These are phyloP conservation scores for Conus betulinus DNA, from an alignment of 1,140 invertebrate species.

Conservation along the genomic window DNA sequence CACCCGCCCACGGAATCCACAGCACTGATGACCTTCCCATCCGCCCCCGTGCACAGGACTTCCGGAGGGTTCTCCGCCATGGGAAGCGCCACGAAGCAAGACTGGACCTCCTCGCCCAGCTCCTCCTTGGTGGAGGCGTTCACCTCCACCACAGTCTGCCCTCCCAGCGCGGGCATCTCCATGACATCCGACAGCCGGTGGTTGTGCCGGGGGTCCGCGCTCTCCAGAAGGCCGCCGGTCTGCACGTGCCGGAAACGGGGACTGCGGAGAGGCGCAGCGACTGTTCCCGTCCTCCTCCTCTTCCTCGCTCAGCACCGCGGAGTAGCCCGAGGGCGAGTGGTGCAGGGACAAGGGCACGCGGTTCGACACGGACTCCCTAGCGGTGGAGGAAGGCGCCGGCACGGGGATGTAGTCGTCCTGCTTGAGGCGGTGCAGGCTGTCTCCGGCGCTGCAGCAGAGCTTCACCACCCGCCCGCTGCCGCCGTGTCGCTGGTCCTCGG, in stretches of 20 bases:
- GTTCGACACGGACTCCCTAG: not conserved
- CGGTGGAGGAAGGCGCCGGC: not conserved
- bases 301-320: constrained; percentile 22
- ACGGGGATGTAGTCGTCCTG: constrained; percentile 27
- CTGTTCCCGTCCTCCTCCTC: constrained; percentile 13
- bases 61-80: not conserved
- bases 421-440: not conserved
- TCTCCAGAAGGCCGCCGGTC: not conserved
- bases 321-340: not conserved
- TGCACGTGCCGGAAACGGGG: not conserved
- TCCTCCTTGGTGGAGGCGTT: not conserved
- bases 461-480: not conserved
- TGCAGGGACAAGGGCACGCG: not conserved
- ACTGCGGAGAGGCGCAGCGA: not conserved
- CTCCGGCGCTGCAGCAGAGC: constrained; percentile 14
- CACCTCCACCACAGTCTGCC: constrained; percentile 19
- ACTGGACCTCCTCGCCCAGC: not conserved
- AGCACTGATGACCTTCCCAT: not conserved
- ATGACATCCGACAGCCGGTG: not conserved
- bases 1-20: not conserved
- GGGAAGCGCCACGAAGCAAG: not conserved
- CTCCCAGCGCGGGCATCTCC: not conserved
- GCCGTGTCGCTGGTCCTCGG: not conserved
- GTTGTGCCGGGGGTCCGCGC: not conserved
- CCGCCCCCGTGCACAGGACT: not conserved